phyloP scores from a whole-genome alignment of 2,113 vertebrate species.

The Poeciliopsis occidentalis region DNA sequence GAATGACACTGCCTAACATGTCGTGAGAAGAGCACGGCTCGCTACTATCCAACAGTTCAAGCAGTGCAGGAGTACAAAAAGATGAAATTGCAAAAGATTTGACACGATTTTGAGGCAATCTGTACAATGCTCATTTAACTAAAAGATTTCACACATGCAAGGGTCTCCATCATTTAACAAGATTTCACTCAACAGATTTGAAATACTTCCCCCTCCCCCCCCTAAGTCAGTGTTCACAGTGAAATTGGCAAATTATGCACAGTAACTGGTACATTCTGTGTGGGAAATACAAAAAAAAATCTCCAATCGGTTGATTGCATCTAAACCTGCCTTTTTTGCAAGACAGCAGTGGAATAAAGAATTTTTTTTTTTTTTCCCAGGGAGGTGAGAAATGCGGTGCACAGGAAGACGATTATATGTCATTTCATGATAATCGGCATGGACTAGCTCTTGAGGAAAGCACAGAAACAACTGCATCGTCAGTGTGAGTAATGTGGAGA shows the following conservation, averaged over 20 bases:
- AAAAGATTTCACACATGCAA: background rate
- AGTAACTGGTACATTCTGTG: background rate
- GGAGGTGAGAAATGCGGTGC: background rate
- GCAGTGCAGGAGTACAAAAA: background rate
- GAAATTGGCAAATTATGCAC: background rate
- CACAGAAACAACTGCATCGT: background rate
- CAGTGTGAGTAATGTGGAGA: background rate
- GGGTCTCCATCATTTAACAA: background rate
- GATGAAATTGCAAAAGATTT: background rate
- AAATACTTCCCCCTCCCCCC: background rate
- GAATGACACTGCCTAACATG: constrained; percentile 16
- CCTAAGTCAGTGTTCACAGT: background rate
- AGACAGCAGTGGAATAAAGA: background rate
- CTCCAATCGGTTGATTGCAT: background rate
- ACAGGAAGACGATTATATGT: background rate
- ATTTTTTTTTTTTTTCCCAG: background rate
- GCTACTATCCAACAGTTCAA: background rate
- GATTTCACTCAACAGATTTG: background rate
- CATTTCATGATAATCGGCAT: background rate
- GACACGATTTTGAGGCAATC: background rate
- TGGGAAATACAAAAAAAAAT: background rate
- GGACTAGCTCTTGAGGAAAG: background rate
- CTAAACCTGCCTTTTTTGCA: background rate
- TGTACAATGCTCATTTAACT: background rate
- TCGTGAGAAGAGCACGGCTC: constrained; percentile 32